Evolutionary conservation across 2,113 vertebrate species (phyloP).

Genomic region (Machaerirhynchus nigripectus): DNA sequence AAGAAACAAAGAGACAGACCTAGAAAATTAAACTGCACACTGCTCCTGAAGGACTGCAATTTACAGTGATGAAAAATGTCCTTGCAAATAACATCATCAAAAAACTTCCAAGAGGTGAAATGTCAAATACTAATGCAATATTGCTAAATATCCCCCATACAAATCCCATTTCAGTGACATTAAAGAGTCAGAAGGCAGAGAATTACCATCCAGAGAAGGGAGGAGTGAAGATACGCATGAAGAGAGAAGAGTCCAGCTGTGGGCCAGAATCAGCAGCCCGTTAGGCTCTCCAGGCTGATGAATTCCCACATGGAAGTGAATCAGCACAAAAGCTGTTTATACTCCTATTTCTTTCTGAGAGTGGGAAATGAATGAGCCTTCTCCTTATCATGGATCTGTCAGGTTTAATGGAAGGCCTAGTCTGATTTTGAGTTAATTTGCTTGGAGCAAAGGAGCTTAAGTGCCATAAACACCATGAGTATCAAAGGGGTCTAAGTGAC

Average conservation of each 20-base stretch:
- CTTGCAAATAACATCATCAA: constrained; percentile 8
- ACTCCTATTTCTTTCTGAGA: neutral
- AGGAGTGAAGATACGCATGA: neutral
- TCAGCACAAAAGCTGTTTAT: neutral
- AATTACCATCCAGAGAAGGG: neutral
- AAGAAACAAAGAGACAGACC: neutral
- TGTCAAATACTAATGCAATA: constrained; percentile 46
- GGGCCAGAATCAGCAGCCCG: neutral
- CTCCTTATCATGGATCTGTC: neutral
- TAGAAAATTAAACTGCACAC: constrained; percentile 8
- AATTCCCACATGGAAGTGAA: neutral
- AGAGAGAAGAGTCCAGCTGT: neutral
- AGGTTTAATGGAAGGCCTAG: neutral
- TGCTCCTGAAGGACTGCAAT: neutral
- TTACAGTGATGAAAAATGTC: neutral
- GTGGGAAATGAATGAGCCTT: neutral
- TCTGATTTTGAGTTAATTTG: neutral
- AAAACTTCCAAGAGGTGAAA: constrained; percentile 29
- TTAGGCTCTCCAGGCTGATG: neutral
- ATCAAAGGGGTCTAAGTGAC: neutral
- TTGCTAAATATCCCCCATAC: neutral
- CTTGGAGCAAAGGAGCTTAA: neutral
- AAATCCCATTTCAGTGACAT: neutral
- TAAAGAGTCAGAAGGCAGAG: neutral
- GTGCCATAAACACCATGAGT: neutral